phyloP scores from a whole-genome alignment of 2,797 vertebrate genomes.

The Crax fasciolata region DNA sequence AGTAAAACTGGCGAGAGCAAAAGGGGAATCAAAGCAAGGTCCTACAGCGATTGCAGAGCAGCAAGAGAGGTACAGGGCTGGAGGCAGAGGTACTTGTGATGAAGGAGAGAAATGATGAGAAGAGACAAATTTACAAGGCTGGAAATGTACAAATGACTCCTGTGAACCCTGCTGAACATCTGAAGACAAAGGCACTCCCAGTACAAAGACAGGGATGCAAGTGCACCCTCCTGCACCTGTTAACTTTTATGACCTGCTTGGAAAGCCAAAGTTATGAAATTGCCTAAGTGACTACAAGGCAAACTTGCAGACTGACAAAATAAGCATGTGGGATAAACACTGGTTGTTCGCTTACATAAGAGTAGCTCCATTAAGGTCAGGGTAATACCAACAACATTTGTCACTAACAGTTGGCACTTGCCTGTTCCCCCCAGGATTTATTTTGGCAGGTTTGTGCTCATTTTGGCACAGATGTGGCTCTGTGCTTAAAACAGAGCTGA shows the following conservation, averaged over 20 bases:
- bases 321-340: not conserved
- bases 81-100: not conserved
- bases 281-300: not conserved
- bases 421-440: not conserved
- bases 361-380: not conserved
- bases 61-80: not conserved
- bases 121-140: not conserved
- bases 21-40: not conserved
- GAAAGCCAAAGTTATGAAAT: not conserved
- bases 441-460: not conserved
- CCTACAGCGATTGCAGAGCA: not conserved
- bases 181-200: not conserved
- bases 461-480: fast-evolving
- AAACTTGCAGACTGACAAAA: not conserved
- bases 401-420: not conserved
- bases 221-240: not conserved
- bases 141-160: not conserved
- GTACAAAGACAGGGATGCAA: not conserved
- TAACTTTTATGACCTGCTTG: not conserved
- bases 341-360: not conserved
- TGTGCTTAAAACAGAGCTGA: not conserved
- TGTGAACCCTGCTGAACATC: fast-evolving
- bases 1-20: not conserved
- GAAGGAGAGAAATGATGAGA: not conserved
- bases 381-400: not conserved